Conservation (phyloP, 2,888 invertebrate species). For the Mythimna albipuncta region DNA sequence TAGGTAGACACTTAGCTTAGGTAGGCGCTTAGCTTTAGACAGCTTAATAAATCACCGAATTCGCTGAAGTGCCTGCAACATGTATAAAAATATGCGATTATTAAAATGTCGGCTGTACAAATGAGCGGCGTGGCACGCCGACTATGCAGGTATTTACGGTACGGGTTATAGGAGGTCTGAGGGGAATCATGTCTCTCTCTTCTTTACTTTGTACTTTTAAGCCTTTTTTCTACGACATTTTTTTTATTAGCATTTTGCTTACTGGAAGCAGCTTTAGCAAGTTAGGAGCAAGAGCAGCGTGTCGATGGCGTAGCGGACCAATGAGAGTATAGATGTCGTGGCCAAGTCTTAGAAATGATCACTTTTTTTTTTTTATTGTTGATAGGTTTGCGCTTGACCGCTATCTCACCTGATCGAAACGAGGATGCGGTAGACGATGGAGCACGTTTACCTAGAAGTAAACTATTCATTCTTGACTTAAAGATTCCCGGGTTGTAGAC, state of each 20-base stretch:
- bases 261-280: neutral
- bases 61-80: conserved; percentile 59
- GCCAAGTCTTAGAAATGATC: no score
- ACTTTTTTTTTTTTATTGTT: no score
- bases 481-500: no score
- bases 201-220: conserved; percentile 53
- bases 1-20: no score
- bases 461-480: no score
- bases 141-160: conserved; percentile 84
- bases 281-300: no score
- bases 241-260: conserved; percentile 25
- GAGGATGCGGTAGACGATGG: no score
- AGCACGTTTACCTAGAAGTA: no score
- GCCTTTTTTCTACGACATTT: conserved; percentile 52
- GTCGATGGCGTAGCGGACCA: no score
- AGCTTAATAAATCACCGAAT: neutral
- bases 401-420: no score
- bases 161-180: conserved; percentile 81
- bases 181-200: conserved; percentile 60
- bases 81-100: conserved; percentile 86
- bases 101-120: conserved; percentile 88
- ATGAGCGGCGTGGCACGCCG: conserved; percentile 79
- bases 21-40: conserved; percentile 3
- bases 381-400: no score
- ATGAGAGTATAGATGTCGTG: no score